phyloP scores from a whole-genome alignment of 2,888 invertebrate genomes.

The Notodonta dromedarius region DNA sequence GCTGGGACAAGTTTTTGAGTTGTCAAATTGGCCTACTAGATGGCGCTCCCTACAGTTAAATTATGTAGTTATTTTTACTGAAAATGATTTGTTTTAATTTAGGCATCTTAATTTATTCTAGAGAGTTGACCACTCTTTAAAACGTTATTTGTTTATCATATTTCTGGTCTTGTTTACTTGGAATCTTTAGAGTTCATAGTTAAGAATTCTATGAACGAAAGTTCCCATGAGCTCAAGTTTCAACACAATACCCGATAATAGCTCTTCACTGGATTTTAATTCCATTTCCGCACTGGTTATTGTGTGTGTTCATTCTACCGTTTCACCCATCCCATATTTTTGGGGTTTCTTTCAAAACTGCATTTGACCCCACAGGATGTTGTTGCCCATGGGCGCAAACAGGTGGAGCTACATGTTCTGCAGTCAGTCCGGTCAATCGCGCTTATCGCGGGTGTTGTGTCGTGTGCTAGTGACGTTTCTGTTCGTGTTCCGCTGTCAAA shows the following conservation, averaged over 20 bases:
- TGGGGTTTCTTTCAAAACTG: slow-evolving; percentile 62
- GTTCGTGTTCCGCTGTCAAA: slow-evolving; percentile 70
- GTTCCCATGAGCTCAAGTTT: slow-evolving; percentile 42
- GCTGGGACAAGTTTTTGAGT: slow-evolving; percentile 15
- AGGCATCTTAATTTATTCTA: background rate
- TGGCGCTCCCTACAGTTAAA: slow-evolving; percentile 49
- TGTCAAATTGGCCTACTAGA: slow-evolving; percentile 39
- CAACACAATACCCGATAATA: slow-evolving; percentile 48
- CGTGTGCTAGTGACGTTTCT: slow-evolving; percentile 68
- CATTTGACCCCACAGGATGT: slow-evolving; percentile 67
- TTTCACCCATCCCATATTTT: slow-evolving; percentile 71
- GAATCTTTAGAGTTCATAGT: background rate
- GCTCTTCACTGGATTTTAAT: slow-evolving; percentile 54
- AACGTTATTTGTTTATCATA: too few species aligned
- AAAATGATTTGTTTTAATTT: background rate
- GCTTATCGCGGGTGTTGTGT: slow-evolving; percentile 48
- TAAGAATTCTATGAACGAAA: slow-evolving; percentile 18
- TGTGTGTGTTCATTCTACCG: slow-evolving; percentile 69
- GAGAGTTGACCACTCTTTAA: too few species aligned
- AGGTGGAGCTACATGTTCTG: slow-evolving; percentile 75
- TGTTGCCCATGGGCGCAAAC: slow-evolving; percentile 56
- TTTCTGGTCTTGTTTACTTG: background rate
- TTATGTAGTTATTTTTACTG: background rate
- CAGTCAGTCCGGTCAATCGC: slow-evolving; percentile 57
- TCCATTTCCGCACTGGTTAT: slow-evolving; percentile 67